Evolutionary conservation across 2,888 invertebrate species (phyloP), one percentile per base, ranked within the genome.

Genomic region (Mesorhabditis belari): DNA sequence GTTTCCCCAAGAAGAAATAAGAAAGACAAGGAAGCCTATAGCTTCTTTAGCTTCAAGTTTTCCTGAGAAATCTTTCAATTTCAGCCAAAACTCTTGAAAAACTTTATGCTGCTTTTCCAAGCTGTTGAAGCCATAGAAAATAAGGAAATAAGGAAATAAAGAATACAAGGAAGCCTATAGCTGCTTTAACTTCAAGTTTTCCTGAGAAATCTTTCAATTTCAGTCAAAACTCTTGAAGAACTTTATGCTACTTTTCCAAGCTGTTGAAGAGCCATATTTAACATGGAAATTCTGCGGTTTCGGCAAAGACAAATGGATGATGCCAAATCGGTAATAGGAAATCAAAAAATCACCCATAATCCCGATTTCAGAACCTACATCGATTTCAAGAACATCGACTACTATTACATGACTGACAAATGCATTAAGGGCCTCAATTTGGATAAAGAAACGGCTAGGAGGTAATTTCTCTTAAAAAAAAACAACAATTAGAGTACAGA

Each of bases 261-360:
- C 75, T 2, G 69, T 77, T 9, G 77, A 77, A 66, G 77, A 77
- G 50, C 77, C 77, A 1, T 77, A 67, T 52, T 52, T 77, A 19
- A 77, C 77, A 0, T 77, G 75, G 76, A 62, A 70, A 24, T 64
- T 66, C 51, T 76, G 76, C 4, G 77, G 77, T 17, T 58, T 71
- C 6, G 68, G 72, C 50, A 68, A 69, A 52, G 57, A 69, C 21
- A 70, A 73, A 68, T 77, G 76, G 69, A 70, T 77, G 29, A 76
- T 77, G 77, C 71, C 76, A 5, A 77, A 77, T 57, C 58, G 68
- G 71, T 70, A 12, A 51, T 3, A 5, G 35, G 17, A 9, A 23
- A 12, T 17, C 17, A 57, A 5, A 24, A 21, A 50, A 19, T 24
- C 5, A 17, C 21, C 6, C 6, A 57, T 23, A n/a, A 61, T 6